Conservation (phyloP, 2,797 vertebrate species). For the Scolopax bukidnonensis region DNA sequence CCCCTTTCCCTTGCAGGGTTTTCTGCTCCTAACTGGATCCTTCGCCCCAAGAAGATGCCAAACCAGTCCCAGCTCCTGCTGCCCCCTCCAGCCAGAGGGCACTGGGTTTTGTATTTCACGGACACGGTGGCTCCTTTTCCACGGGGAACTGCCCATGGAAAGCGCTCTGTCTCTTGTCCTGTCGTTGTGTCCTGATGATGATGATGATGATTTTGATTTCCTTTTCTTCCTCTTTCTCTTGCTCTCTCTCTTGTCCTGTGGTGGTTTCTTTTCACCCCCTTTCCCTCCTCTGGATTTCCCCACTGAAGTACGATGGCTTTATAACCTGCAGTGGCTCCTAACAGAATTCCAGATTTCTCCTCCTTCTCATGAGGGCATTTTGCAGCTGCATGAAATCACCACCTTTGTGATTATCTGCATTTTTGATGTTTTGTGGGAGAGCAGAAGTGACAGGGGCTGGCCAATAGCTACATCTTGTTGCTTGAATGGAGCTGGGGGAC, state of each 20-base stretch:
- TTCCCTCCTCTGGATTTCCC: slow-evolving; percentile 32
- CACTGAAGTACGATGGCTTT: slow-evolving; percentile 56
- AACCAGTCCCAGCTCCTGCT: slow-evolving; percentile 58
- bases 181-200: slow-evolving; percentile 68
- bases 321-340: slow-evolving; percentile 66
- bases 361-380: not conserved
- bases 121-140: slow-evolving; percentile 69
- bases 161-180: slow-evolving; percentile 68
- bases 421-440: not conserved
- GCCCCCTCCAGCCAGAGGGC: slow-evolving; percentile 27
- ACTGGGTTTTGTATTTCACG: slow-evolving; percentile 65
- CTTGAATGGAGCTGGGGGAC: not conserved
- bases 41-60: slow-evolving; percentile 58
- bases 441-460: not conserved
- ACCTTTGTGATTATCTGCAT: not conserved
- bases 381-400: slow-evolving; percentile 66
- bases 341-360: not conserved
- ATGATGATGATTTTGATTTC: slow-evolving; percentile 38
- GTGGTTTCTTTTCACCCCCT: slow-evolving; percentile 22
- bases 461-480: not conserved
- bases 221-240: slow-evolving; percentile 37
- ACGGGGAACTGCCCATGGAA: slow-evolving; percentile 57
- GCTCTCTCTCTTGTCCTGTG: slow-evolving; percentile 32
- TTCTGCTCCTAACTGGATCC: slow-evolving; percentile 81
- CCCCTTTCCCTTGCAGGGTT: slow-evolving; percentile 75